These are phyloP conservation scores for Oryzias curvinotus DNA, from an alignment of 2,113 vertebrate genomes.

Conservation along the genomic window DNA sequence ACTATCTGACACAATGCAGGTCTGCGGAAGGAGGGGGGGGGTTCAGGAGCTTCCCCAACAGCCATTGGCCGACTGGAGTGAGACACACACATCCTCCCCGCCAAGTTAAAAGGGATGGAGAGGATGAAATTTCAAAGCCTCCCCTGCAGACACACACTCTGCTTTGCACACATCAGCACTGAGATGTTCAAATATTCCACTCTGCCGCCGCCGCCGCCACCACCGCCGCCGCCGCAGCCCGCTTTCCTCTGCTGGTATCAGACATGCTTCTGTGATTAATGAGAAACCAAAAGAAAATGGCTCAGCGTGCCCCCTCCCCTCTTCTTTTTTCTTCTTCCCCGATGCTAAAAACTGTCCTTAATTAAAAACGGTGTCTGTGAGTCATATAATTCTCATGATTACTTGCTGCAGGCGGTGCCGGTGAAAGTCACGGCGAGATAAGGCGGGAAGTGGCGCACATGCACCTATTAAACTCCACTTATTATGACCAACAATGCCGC, in stretches of 20 bases:
- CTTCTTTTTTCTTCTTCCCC: background rate
- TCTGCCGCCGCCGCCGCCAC: slow-evolving; percentile 31
- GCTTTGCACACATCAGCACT: slow-evolving; percentile 67
- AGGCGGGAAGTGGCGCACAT: slow-evolving; percentile 34
- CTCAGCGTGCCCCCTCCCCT: slow-evolving; percentile 4
- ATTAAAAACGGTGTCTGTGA: slow-evolving; percentile 54
- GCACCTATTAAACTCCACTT: slow-evolving; percentile 54
- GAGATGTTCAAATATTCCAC: slow-evolving; percentile 72
- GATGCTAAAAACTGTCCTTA: slow-evolving; percentile 48
- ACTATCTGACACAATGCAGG: slow-evolving; percentile 73
- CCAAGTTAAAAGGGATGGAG: slow-evolving; percentile 75
- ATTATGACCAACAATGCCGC: slow-evolving; percentile 50
- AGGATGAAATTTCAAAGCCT: slow-evolving; percentile 78
- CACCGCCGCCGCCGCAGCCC: slow-evolving; percentile 35
- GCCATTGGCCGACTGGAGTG: slow-evolving; percentile 65
- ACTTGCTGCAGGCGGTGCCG: slow-evolving; percentile 48
- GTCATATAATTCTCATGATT: slow-evolving; percentile 55
- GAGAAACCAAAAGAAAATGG: slow-evolving; percentile 43
- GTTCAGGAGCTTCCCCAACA: slow-evolving; percentile 53
- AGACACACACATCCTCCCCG: slow-evolving; percentile 60
- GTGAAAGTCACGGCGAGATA: slow-evolving; percentile 49
- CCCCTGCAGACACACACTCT: slow-evolving; percentile 74
- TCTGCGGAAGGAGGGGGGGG: slow-evolving; percentile 37
- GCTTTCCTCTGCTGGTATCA: slow-evolving; percentile 46
- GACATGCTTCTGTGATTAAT: slow-evolving; percentile 58